Evolutionary conservation across 64 coral and sea anemone genomes (phyloP), one percentile per base, ranked within the genome.

Genomic region (Montipora sp.): DNA sequence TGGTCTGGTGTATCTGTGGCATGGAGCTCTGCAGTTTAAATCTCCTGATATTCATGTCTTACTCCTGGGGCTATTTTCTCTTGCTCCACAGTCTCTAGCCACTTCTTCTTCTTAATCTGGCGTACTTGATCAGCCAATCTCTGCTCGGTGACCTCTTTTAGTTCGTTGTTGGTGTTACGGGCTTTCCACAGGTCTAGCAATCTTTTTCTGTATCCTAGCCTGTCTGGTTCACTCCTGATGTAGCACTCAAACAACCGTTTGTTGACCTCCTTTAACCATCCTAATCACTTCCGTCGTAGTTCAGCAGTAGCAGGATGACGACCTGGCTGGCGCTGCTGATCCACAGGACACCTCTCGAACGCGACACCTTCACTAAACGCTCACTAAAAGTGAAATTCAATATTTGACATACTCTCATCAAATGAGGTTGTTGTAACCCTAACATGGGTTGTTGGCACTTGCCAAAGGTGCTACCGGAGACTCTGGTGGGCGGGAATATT

Each of bases 51-150:
- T 74, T 47, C 84, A 73, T 74, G 20, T 88, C 46, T 89, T 79
- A 90, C 88, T 80, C 74, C 19, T 45, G 78, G 7, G 16, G 88
- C 51, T 79, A 90, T 90, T 90, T 90, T 24, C 88, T 90, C 88
- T 66, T 90, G 88, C 59, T 90, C 58, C 75, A 90, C 76, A 63
- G 80, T 82, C 50, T 82, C 80, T 60, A 82, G 80, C 80, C 80
- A 82, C 80, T 23, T 77, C 74, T 89, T 79, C 18, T 23, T 78
- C 75, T 78, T 90, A 79, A 79, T 90, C 72, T 89, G 73, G 21
- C 74, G 73, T 89, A 89, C 73, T 77, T 90, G 78, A 47, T 90
- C 15, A 90, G 77, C 77, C 22, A 82, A 19, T 73, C 57, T 90
- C 88, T 80, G 51, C 23, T 91, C 67, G 27, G 15, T 49, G 7